Conservation (phyloP, 2,113 vertebrate species). For the Bambusicola thoracicus region DNA sequence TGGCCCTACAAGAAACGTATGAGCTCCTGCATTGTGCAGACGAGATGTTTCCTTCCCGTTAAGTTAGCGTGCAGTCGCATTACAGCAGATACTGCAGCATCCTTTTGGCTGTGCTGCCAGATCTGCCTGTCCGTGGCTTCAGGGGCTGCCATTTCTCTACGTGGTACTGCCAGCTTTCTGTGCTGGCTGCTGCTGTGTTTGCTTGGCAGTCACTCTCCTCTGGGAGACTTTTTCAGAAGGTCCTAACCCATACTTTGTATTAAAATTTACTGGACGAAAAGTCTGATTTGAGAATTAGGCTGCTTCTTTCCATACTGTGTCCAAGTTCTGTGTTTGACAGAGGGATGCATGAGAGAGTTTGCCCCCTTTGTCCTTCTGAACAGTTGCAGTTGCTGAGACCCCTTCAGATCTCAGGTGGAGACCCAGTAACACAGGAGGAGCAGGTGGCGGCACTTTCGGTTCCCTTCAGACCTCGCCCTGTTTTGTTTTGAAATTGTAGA, state of each 20-base stretch:
- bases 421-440: accelerated
- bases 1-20: background rate
- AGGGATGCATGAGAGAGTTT: background rate
- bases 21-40: background rate
- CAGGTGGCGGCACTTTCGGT: background rate
- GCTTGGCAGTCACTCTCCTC: background rate
- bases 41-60: background rate
- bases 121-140: background rate
- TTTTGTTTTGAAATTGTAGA: background rate
- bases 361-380: background rate
- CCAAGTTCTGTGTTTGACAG: background rate
- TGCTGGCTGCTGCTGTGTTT: background rate
- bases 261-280: background rate
- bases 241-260: background rate
- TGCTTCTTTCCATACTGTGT: background rate
- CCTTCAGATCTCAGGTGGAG: background rate
- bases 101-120: background rate
- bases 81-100: background rate
- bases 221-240: background rate
- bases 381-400: background rate
- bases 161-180: background rate
- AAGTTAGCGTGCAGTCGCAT: background rate
- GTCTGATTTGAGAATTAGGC: background rate
- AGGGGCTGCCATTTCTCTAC: background rate
- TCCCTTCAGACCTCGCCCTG: background rate